Evolutionary conservation across 2,888 invertebrate species (phyloP), one percentile per base, ranked within the genome.

Genomic region (Aphidoletes aphidimyza): DNA sequence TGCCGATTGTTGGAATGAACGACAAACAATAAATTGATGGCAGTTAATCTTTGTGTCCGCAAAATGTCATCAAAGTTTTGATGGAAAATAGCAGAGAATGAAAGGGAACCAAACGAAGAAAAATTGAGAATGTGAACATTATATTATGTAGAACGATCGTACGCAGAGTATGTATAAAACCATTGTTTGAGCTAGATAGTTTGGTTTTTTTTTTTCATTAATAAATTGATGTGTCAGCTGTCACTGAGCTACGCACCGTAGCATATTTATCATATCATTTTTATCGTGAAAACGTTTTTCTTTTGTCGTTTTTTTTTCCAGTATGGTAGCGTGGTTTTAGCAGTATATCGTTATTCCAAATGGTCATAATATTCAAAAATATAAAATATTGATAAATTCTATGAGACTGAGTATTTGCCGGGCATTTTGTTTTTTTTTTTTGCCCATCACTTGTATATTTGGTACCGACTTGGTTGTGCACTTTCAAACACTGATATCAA

Each of bases 31-130:
- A 54, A 54, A 54, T 54, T 54, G 54, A 54, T 54, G 22, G 26
- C 69, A 69, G 30, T 69, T 34, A 26, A 69, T 69, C 69, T 69
- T 69, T 17, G 69, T 69, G 69, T 69, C 69, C 34, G 34, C 69
- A 69, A 34, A 69, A 69, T 69, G 26, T 34, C 69, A 69, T 6
- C 30, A 69, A 69, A 14, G 14, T 42, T 69, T 5, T 8, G 39
- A 39, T 39, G 39, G 39, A 39, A 11, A 39, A 11, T 8, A 39
- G 39, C 6, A 39, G 39, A 39, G 39, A 39, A 39, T 8, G 39
- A 39, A 39, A 39, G 39, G 11, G 39, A 39, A 11, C 5, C 6
- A 39, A 11, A 39, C 6, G 11, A 11, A 39, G 39, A 39, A 11
- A 39, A 11, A 39, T 5, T 22, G 54, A 54, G 47, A 17, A n/a